Evolutionary conservation across 2,888 invertebrate genomes (phyloP), one percentile per base, ranked within the genome.

Genomic region (Hartigia nigra): DNA sequence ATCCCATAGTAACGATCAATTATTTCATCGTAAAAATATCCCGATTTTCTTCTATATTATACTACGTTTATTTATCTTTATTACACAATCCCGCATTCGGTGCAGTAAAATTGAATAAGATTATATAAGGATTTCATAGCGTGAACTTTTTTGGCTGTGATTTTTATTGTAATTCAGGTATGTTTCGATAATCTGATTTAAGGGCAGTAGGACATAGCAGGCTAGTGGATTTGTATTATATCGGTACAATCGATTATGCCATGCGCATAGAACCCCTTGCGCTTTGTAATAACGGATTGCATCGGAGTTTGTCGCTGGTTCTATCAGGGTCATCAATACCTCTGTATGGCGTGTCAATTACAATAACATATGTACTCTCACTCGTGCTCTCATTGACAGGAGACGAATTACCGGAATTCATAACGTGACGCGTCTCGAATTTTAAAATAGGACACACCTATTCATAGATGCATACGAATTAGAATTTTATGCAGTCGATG

Each of bases 241-340:
- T 79, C 81, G 77, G 55, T 70, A 74, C 77, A 80, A 83, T 83
- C 83, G 82, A 83, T 83, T 76, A 80, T 74, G 83, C 74, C 82
- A 81, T 83, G 82, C 83, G 82, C 82, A 5, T 55, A 23, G 55
- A 81, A 70, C 34, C 31, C 78, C 77, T 55, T 69, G 74, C 14
- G 69, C 31, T 37, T 31, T 32, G 72, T 32, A 32, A 55, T 55
- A 55, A 1, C 55, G 23, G 9, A 23, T 55, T 55, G 55, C 55
- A 23, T 23, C 55, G 5, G 55, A 23, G 23, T 55, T 55, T 55
- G 23, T 2, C 23, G 23, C 23, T 55, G 55, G 9, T 23, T 55
- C 55, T 55, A 55, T 23, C 23, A 55, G 23, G 9, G 9, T 55
- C 55, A 55, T 23, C 55, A 55, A 14, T 55, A 55, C 9, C 55